Conservation (phyloP, 2,113 vertebrate species). For the Chaetorhynchus papuensis region DNA sequence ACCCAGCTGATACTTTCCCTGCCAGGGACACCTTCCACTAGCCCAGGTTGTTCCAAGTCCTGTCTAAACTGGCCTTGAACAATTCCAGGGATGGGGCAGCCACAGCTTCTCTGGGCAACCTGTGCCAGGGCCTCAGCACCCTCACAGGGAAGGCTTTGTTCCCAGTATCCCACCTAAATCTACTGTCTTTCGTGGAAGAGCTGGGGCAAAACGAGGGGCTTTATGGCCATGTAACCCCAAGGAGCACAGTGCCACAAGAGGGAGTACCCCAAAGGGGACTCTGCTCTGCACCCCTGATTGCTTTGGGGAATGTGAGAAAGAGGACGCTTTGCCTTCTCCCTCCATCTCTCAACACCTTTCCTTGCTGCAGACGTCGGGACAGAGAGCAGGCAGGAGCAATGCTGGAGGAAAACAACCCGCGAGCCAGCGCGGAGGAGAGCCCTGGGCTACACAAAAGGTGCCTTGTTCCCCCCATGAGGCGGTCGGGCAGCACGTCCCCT, state of each 20-base stretch:
- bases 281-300: not conserved
- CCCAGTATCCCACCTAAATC: not conserved
- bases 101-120: not conserved
- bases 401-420: not conserved
- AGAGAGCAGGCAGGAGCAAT: not conserved
- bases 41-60: not conserved
- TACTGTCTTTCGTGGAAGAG: not conserved
- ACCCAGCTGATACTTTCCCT: not conserved
- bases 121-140: not conserved
- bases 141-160: not conserved
- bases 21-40: not conserved
- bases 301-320: not conserved
- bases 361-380: not conserved
- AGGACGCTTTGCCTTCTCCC: not conserved
- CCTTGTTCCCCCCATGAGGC: slow-evolving; percentile 25
- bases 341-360: not conserved
- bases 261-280: not conserved
- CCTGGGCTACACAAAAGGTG: slow-evolving; percentile 14
- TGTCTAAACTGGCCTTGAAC: not conserved
- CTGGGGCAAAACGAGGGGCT: not conserved
- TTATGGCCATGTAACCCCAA: not conserved
- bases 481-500: not conserved
- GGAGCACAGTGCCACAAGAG: not conserved
- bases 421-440: not conserved
- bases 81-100: not conserved